Evolutionary conservation across 2,888 invertebrate genomes (phyloP), one percentile per base, ranked within the genome.

Genomic region (Andrena flavipes): DNA sequence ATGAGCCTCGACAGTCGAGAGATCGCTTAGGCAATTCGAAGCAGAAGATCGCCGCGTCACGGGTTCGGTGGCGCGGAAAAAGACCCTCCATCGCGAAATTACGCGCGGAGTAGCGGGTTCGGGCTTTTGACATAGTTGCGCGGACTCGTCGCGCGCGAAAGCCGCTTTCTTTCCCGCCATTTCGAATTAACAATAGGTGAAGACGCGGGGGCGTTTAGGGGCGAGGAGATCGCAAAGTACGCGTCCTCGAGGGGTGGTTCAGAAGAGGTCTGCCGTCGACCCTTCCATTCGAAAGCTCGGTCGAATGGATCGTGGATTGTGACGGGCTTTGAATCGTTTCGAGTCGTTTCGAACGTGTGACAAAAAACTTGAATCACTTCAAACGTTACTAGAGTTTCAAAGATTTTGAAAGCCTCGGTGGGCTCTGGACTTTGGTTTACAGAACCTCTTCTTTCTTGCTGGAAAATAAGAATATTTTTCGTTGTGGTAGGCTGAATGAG

Each of bases 91-190:
- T 4, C 2, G 23, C 30, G 2, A 49, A 62, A 62, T 67, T 67
- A 62, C 67, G 13, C 51, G 16, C 16, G 26, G n/a, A 62, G 29
- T 35, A 51, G 62, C n/a, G 23, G 10, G 56, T 13, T 30, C 23
- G 42, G 10, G 62, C 67, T 63, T 54, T 78, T 33, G 62, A 78
- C 67, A 75, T 51, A 75, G 75, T 68, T 63, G 33, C 54, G 5
- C 13, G 33, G 26, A 51, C 3, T 23, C 33, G n/a, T 13, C 59
- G 35, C 51, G 20, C 35, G 42, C 3, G 13, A 8, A 5, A 10
- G 7, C 16, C 63, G 35, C 54, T 64, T 59, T 2, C 33, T 16
- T 56, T 13, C 20, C 30, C 13, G 16, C 56, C 33, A 13, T 69
- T 77, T 65, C 62, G 63, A 30, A 56, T 68, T 23, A 54, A 63